Base-by-base conservation (phyloP, 2,888 invertebrate genomes). In the Branchipolynoe longqiensis region DNA sequence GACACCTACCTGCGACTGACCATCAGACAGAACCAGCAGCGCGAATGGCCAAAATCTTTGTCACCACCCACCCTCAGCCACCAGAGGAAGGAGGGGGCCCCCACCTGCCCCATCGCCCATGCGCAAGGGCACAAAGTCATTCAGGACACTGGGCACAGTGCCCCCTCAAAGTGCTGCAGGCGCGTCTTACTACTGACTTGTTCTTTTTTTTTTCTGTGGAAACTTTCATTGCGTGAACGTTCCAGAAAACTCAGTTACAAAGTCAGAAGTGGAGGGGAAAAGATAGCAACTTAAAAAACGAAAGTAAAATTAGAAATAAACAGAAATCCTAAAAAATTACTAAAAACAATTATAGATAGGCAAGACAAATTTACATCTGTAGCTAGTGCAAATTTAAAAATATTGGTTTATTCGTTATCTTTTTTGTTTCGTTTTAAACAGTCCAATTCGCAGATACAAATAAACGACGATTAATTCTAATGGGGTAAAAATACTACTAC, bases 21-120 rank as follows among this genome's bases (percentile, higher is more conserved):
- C 4, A 18, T 41, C 25, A 78, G 78, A 78, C 54, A 48, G 48
- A 69, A 33, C 78, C 48, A 31, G 78, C 54, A 48, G 78, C 78
- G 54, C 78, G 48, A 78, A 28, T 78, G 78, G 54, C 78, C 78
- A 78, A 78, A 78, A 78, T 48, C 48, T 54, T 78, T 48, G 78
- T 78, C 69, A 69, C 33, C 69, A 69, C 12, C 38, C n/a, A n/a
- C n/a, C n/a, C n/a, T n/a, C n/a, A n/a, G n/a, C n/a, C n/a, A n/a
- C n/a, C n/a, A n/a, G n/a, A n/a, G n/a, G n/a, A n/a, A n/a, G n/a
- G n/a, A n/a, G n/a, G n/a, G n/a, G n/a, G n/a, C n/a, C n/a, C n/a
- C n/a, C n/a, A 8, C 36, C 69, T 22, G 22, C 6, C 69, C 69
- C 69, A 0, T 36, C 18, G 18, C 38, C 69, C 69, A 33, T 2